Evolutionary conservation across 2,888 invertebrate genomes (phyloP), one percentile per base, ranked within the genome.

Genomic region (Micropterix aruncella): DNA sequence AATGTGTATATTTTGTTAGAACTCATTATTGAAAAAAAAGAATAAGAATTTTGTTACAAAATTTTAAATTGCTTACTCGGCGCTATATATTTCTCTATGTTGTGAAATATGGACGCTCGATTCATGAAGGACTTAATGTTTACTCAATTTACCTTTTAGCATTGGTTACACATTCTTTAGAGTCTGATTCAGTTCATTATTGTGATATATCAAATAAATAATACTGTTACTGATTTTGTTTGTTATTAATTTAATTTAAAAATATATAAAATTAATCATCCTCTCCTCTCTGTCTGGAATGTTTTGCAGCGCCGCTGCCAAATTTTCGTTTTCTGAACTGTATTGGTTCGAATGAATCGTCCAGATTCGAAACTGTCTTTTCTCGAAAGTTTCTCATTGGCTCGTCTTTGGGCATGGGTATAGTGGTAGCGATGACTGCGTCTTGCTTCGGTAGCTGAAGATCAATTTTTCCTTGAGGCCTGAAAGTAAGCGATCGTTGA

Each of bases 1-100:
- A 27, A 12, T 27, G 27, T 42, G 27, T 17, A 19, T 42, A 42
- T 42, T 42, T 19, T 41, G 16, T 42, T 41, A 27, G 14, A 40
- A 40, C n/a, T 16, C 17, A 12, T 17, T 9, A 15, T 40, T 40
- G 40, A 12, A 15, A 40, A 3, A 18, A 19, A 40, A 40, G 18
- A 18, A 40, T n/a, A n/a, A n/a, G n/a, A n/a, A n/a, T n/a, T n/a
- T n/a, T n/a, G n/a, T n/a, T n/a, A n/a, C n/a, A n/a, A n/a, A n/a
- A n/a, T n/a, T n/a, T n/a, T n/a, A n/a, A n/a, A n/a, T n/a, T n/a
- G n/a, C n/a, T n/a, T n/a, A n/a, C n/a, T n/a, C n/a, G n/a, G n/a
- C n/a, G n/a, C n/a, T n/a, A n/a, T n/a, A n/a, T n/a, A n/a, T n/a
- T n/a, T n/a, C n/a, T n/a, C n/a, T n/a, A n/a, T n/a, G n/a, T n/a